These are phyloP conservation scores for Apostichopus californicus DNA, from an alignment of 35 echinoderm and acorn worm species.

Conservation along the genomic window DNA sequence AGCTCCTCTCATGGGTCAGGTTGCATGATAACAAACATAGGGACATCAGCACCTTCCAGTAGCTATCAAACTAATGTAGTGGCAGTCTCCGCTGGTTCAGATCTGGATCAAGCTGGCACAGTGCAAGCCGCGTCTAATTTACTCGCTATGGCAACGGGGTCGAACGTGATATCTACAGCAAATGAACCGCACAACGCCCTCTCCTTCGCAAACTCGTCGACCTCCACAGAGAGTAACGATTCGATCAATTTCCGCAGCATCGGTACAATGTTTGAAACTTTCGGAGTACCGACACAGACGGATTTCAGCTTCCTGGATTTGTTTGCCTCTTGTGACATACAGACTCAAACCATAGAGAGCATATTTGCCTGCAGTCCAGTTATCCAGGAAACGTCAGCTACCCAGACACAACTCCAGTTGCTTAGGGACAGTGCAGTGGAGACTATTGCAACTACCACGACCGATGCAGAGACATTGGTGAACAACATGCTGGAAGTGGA, in stretches of 20 bases:
- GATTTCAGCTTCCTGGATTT: constrained; percentile 47
- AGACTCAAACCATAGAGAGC: constrained; percentile 55
- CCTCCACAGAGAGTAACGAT: constrained; percentile 41
- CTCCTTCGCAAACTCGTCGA: neutral
- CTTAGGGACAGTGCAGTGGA: neutral
- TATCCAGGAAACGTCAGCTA: constrained; percentile 23
- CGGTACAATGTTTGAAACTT: constrained; percentile 31
- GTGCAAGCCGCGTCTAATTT: neutral
- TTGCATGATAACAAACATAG: neutral
- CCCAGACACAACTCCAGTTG: constrained; percentile 29
- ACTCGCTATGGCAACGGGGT: neutral
- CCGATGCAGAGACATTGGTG: constrained; percentile 15
- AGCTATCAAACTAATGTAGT: neutral
- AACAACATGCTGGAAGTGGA: constrained; percentile 9
- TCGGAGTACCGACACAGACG: constrained; percentile 47
- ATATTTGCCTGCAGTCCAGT: constrained; percentile 32
- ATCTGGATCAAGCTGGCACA: neutral
- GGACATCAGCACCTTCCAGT: neutral
- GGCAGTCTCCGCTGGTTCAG: neutral
- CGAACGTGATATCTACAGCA: neutral
- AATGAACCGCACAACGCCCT: neutral
- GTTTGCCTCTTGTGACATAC: constrained; percentile 46
- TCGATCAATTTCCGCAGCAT: constrained; percentile 33
- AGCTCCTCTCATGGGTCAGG: neutral
- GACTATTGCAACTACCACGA: neutral